Conservation (phyloP, 2,113 vertebrate genomes). For the Hymenochirus boettgeri region DNA sequence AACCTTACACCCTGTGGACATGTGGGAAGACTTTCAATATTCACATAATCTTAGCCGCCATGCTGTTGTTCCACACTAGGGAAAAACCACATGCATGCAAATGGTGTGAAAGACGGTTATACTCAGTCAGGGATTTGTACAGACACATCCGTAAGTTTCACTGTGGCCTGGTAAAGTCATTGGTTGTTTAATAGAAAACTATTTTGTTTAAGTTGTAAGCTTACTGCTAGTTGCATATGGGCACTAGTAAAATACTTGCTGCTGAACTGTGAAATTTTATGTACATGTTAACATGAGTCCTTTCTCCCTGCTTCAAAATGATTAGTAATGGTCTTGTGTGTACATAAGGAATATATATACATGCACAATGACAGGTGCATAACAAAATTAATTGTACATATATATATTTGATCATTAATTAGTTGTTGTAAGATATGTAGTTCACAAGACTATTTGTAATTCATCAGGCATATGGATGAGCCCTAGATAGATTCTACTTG, state of each 20-base stretch:
- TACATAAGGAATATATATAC: no score
- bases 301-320: no score
- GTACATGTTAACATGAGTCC: background rate
- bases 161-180: conserved; percentile 88
- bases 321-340: no score
- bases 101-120: conserved; percentile 95
- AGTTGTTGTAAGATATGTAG: no score
- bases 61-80: conserved; percentile 91
- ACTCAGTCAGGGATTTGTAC: conserved; percentile 97
- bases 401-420: no score
- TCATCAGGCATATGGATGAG: no score
- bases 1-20: conserved; percentile 94
- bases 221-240: conserved; percentile 7
- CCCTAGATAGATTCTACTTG: no score
- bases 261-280: background rate
- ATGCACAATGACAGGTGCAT: no score
- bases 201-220: background rate
- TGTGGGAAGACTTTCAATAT: conserved; percentile 98
- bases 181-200: conserved; percentile 59
- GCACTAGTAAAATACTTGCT: background rate
- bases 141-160: conserved; percentile 98
- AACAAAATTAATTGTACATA: no score
- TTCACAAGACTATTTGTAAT: no score
- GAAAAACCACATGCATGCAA: conserved; percentile 97
- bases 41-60: conserved; percentile 96